These are phyloP conservation scores for Liasis olivaceus DNA, from an alignment of 2,797 vertebrate genomes.

Conservation along the genomic window DNA sequence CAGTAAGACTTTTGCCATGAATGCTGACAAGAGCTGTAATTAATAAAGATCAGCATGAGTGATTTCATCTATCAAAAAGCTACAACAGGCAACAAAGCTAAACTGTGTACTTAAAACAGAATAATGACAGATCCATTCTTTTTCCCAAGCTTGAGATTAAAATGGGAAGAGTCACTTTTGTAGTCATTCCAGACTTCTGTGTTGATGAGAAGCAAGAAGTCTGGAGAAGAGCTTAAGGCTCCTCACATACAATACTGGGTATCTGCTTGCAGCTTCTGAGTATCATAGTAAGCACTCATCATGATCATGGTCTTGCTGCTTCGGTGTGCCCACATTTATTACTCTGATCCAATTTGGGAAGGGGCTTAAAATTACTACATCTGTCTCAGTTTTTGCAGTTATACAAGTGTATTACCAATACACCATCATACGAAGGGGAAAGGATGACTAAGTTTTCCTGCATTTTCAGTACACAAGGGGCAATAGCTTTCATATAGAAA, in stretches of 20 bases:
- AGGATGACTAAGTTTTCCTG: not conserved
- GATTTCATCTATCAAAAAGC: slow-evolving; percentile 4
- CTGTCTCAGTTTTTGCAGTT: not conserved
- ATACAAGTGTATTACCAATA: not conserved
- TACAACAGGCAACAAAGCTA: not conserved
- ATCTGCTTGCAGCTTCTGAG: not conserved
- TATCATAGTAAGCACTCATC: not conserved
- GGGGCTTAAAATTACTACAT: not conserved
- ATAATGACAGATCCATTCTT: not conserved
- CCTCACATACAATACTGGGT: not conserved
- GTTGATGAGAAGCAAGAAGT: not conserved
- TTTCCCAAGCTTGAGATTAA: not conserved
- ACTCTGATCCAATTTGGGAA: not conserved
- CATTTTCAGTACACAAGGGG: not conserved
- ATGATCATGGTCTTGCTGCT: not conserved
- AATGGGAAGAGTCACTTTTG: too few relatives aligned
- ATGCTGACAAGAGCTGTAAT: not conserved
- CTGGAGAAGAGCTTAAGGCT: not conserved
- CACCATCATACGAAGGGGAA: not conserved
- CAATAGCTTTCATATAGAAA: not conserved
- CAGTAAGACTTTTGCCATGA: not conserved
- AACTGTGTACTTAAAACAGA: not conserved
- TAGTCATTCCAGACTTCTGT: not conserved
- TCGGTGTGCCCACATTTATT: not conserved
- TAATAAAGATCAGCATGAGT: not conserved